phyloP scores from a whole-genome alignment of 1,140 invertebrate genomes.

The Aporrectodea caliginosa region DNA sequence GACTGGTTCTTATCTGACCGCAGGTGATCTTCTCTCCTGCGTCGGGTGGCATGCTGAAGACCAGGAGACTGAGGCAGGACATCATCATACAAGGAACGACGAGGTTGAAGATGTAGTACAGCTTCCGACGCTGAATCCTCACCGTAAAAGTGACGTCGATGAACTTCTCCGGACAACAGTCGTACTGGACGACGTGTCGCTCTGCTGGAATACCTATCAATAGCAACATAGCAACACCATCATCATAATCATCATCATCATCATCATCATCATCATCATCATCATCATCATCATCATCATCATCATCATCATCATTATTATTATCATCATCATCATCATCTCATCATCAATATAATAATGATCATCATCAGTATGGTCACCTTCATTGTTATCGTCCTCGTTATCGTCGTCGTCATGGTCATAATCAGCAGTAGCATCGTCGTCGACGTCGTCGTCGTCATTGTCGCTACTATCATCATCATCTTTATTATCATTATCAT shows the following conservation, averaged over 20 bases:
- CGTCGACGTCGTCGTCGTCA: too few species aligned
- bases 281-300: too few species aligned
- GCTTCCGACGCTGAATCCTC: constrained; percentile 90
- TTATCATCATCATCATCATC: too few species aligned
- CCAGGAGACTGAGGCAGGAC: constrained; percentile 95
- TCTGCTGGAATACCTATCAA: constrained; percentile 47
- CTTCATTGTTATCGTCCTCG: neutral
- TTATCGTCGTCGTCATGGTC: too few species aligned
- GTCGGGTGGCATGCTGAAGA: constrained; percentile 97
- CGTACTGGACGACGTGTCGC: constrained; percentile 52
- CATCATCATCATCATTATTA: too few species aligned
- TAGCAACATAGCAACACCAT: too few species aligned
- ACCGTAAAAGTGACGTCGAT: constrained; percentile 97
- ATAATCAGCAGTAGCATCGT: too few species aligned
- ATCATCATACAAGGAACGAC: constrained; percentile 99
- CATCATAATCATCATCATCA: too few species aligned
- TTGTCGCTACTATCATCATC: too few species aligned
- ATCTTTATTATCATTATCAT: too few species aligned
- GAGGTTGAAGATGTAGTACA: constrained; percentile 99
- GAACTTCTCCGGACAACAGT: constrained; percentile 62
- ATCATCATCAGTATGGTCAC: neutral
- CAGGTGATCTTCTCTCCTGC: constrained; percentile 98
- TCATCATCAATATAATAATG: neutral
- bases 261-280: too few species aligned
- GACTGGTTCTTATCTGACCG: too few species aligned